Evolutionary conservation across 2,888 invertebrate genomes (phyloP), one percentile per base, ranked within the genome.

Genomic region (Tipula vernalis): DNA sequence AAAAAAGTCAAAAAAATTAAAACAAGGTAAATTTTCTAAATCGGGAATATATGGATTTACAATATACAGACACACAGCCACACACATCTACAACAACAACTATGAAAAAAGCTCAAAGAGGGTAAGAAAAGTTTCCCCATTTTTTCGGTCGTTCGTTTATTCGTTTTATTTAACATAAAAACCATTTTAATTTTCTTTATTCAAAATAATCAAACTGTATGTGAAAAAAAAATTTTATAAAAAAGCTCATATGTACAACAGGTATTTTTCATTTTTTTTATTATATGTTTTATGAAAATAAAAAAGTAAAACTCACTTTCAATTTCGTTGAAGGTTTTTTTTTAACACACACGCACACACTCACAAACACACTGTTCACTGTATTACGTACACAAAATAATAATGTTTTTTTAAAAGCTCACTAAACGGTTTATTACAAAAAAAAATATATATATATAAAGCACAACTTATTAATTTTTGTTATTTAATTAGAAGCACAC

Each of bases 1-100:
- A 71, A 18, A 71, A 71, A 71, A 71, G 28, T 71, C 28, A 71
- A 28, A 28, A 71, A 71, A 71, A 71, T 71, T 71, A 71, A 71
- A 71, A 71, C 71, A 71, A 71, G 71, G 71, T 71, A 71, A 71
- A 71, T 71, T 71, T 71, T 71, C 71, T 71, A 71, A 71, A 71
- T 71, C 71, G 28, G 71, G 71, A 71, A 71, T 71, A 71, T 71
- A 71, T 71, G 71, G 71, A 71, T 71, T 71, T 71, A 28, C 28
- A 71, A 10, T 28, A 71, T 15, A 51, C 6, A 51, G 0, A 71
- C 12, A 71, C 10, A 51, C 6, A 51, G 0, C 28, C 12, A 71
- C 10, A 71, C 8, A 71, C 28, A 71, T 5, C 2, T 10, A 71
- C 12, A 71, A 57, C 5, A 57, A 5, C 28, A 28, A 71, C 71